Percentiles rank a stretch among this genome's conserved stretches.
Conservation (phyloP, 1,140 invertebrate species). For the Drosophila truncata region DNA sequence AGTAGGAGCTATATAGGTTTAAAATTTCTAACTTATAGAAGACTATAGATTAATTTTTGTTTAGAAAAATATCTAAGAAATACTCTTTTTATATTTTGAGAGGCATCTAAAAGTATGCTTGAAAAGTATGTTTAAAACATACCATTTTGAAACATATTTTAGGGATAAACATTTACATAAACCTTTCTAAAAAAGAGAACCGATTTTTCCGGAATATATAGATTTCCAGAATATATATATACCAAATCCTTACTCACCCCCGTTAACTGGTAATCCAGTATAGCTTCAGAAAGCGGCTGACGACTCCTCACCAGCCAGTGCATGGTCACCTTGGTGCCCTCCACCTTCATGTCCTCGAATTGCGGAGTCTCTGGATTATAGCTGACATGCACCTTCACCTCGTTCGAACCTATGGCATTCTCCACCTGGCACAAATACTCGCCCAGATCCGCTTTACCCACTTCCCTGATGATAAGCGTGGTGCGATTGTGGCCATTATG, state of each 20-base stretch:
- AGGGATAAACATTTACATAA: neutral
- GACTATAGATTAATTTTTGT: neutral
- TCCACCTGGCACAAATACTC: conserved; percentile 76
- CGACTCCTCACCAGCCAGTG: conserved; percentile 81
- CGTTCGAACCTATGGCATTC: conserved; percentile 68
- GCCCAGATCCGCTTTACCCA: conserved; percentile 65
- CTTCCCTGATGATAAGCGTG: conserved; percentile 62
- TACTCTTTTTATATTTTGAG: neutral
- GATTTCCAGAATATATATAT: accelerated
- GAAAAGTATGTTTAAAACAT: neutral
- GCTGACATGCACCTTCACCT: conserved; percentile 65
- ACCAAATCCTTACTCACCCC: conserved; percentile 57
- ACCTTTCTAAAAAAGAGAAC: too few species aligned
- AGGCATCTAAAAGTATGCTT: neutral
- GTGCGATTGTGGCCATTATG: conserved; percentile 77
- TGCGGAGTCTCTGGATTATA: conserved; percentile 78
- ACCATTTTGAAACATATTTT: neutral
- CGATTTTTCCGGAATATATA: neutral
- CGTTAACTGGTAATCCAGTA: conserved; percentile 74
- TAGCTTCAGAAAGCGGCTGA: conserved; percentile 76
- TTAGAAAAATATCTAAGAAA: neutral
- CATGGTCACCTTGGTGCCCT: conserved; percentile 66
- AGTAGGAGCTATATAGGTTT: neutral
- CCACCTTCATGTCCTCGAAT: conserved; percentile 65
- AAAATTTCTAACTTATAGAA: neutral